Base-by-base conservation (phyloP, 2,797 vertebrate genomes). In the Girardinus metallicus region DNA sequence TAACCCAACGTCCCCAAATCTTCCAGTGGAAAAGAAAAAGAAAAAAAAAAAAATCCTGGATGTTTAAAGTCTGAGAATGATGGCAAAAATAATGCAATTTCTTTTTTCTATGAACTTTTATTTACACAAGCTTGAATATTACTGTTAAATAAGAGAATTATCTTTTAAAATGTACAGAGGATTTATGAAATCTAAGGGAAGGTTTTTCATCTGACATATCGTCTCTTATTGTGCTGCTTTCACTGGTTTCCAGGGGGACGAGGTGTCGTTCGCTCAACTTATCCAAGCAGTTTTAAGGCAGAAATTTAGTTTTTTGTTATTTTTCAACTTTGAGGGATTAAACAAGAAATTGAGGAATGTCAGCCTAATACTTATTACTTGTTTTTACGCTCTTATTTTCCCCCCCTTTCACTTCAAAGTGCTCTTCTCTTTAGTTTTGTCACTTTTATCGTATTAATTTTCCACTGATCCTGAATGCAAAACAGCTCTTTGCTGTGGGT, bases 161-260 rank as follows among this genome's bases (percentile, higher is more conserved):
- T 83, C 82, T 87, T 86, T 86, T 76, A 55, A 82, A 43, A 62
- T 83, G 84, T 86, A 85, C 76, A 87, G 81, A 86, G 75, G 85
- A 88, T 92, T 91, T 86, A 83, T 85, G 73, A 76, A 80, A 82
- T 85, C 62, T 80, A 66, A 85, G 82, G 82, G 85, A 86, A 87
- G 77, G 44, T 29, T 5, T 68, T 57, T 51, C 77, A 51, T 74
- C 73, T 1, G 39, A 88, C 90, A 90, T 87, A 90, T 91, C 78
- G 0, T 77, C 60, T 77, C 60, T 77, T 41, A 57, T 36, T 75
- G 7, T n/a, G 80, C 86, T 87, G 86, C 88, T 86, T 78, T 75
- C 62, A 73, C 85, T 71, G 36, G 36, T 68, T 41, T 68, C 36
- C 7, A 57, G 34, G 73, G 51, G 7, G 15, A 43, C 1, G 70